phyloP scores from a whole-genome alignment of 1,140 invertebrate species.

The Scylla paramamosain region DNA sequence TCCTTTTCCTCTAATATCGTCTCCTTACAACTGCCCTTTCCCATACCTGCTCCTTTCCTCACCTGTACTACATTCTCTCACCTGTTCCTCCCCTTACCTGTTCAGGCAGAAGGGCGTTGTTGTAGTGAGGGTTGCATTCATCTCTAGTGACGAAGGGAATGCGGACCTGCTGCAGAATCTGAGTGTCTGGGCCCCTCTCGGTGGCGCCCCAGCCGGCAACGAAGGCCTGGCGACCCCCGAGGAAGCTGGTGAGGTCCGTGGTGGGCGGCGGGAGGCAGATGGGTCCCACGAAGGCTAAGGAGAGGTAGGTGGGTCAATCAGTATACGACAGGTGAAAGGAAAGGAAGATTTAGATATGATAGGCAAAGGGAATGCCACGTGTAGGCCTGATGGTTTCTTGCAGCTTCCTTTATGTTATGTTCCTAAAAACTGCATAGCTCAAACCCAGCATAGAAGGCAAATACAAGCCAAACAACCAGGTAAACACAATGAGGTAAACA shows the following conservation, averaged over 20 bases:
- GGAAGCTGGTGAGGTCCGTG: neutral
- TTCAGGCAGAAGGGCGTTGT: conserved; percentile 55
- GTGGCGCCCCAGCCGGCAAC: conserved; percentile 62
- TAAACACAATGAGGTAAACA: neutral
- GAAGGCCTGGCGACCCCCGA: conserved; percentile 36
- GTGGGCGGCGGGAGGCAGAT: neutral
- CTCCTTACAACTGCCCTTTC: neutral
- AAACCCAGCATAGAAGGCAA: no score
- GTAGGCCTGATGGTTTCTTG: no score
- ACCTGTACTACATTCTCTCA: neutral
- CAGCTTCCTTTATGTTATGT: no score
- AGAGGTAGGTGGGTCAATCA: no score
- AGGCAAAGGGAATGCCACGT: no score
- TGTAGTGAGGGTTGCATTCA: conserved; percentile 56
- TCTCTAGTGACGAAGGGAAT: conserved; percentile 49
- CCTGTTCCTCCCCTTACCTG: conserved; percentile 41
- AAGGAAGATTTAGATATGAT: no score
- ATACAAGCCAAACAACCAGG: no score
- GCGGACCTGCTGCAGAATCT: conserved; percentile 53
- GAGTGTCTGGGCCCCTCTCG: conserved; percentile 66
- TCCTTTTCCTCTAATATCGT: neutral
- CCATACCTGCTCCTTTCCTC: neutral
- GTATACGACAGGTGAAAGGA: no score
- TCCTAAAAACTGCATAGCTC: no score
- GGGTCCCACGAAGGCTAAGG: no score